Percentiles rank a stretch among this genome's conserved stretches.
These are phyloP conservation scores for Simalia tracyae DNA, from an alignment of 2,797 vertebrate genomes.

Conservation along the genomic window DNA sequence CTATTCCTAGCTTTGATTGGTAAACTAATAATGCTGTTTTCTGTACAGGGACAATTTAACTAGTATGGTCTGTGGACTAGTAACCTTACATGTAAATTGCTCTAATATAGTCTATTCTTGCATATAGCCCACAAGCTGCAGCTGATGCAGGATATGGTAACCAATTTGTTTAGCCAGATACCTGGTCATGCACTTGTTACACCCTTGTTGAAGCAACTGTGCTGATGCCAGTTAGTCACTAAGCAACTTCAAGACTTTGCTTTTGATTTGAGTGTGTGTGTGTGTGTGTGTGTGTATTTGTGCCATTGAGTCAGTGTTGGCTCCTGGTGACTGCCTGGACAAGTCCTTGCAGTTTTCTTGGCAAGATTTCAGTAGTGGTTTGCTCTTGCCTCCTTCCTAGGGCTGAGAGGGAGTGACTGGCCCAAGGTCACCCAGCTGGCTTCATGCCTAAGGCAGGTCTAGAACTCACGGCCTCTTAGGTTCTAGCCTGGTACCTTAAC, in stretches of 20 bases:
- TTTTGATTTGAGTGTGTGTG: background rate
- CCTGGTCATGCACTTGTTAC: background rate
- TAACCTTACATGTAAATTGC: background rate
- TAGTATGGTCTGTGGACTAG: background rate
- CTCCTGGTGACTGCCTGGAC: background rate
- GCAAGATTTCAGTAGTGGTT: background rate
- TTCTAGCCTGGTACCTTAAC: background rate
- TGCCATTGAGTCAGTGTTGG: background rate
- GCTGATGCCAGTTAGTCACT: background rate
- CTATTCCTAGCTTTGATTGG: too few species aligned
- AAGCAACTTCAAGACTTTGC: background rate
- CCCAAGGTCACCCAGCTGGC: background rate
- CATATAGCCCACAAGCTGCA: too few species aligned
- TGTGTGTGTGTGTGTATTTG: background rate
- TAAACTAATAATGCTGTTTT: too few species aligned
- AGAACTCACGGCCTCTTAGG: background rate
- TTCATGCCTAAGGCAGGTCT: background rate
- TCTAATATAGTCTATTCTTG: too few species aligned
- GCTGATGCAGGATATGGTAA: background rate
- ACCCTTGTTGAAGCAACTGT: background rate
- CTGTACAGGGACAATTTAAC: too few species aligned
- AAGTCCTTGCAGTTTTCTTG: background rate
- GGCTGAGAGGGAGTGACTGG: background rate
- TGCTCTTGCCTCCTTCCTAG: background rate
- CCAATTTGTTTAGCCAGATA: background rate